Base-by-base conservation (phyloP, 1,140 invertebrate genomes). In the Drosophila suzukii region DNA sequence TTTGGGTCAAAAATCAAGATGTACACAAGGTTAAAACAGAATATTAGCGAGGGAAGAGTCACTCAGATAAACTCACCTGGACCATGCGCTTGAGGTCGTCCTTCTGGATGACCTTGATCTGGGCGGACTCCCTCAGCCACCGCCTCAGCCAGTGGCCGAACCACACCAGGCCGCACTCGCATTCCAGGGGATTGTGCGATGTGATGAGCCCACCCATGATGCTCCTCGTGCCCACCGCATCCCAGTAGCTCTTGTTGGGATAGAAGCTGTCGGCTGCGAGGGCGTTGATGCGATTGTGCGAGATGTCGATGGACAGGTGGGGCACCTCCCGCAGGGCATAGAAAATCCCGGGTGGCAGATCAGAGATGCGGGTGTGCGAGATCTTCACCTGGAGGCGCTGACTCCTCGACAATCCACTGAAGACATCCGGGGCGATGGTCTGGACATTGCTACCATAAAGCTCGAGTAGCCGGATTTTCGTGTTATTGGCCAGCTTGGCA, bases 161-260 rank as follows among this genome's bases (percentile, higher is more conserved):
- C 97, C 97, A 98, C 6, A 97, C 96, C 39, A 98, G 93, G 53
- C 97, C 96, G 89, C 97, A 98, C 75, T 97, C 97, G 81, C 97
- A 98, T 15, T 95, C 94, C 85, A 97, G 94, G 0, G 97, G 96
- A 93, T 98, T 98, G 43, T 96, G 96, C 7, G 96, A 95, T 65
- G 98, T 94, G 32, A 96, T 94, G 47, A 98, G 93, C 12, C 97
- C 97, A 84, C 97, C 97, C 97, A 93, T 66, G 91, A 93, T 90
- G 78, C 84, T 92, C 41, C 91, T 68, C 6, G 96, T 97, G 20
- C 96, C 96, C 46, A 96, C 95, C 71, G 95, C 95, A 92, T 97
- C 96, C 96, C 96, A 97, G 32, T 95, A 96, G 5, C 95, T 95
- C 60, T 94, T 94, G 91, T 97, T 97, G 3, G 96, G 96, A 92